phyloP scores from a whole-genome alignment of 2,797 vertebrate genomes.

The Poeciliopsis paucimaculata region DNA sequence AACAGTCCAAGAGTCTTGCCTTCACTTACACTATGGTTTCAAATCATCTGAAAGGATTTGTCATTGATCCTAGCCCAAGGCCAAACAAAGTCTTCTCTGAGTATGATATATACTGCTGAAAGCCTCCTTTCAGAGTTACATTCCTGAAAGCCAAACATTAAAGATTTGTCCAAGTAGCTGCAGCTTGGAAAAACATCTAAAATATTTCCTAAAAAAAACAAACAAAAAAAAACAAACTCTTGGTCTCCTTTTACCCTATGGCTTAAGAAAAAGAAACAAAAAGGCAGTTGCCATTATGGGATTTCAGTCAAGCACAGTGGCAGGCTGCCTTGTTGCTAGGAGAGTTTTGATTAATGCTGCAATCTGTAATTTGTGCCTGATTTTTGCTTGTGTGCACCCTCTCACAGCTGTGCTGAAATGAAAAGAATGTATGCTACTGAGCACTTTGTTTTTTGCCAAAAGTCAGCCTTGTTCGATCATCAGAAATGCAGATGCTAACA shows the following conservation, averaged over 20 bases:
- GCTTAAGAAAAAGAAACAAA: conserved; percentile 51
- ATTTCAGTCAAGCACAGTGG: conserved; percentile 46
- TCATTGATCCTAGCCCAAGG: conserved; percentile 56
- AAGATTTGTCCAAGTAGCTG: conserved; percentile 36
- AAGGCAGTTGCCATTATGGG: conserved; percentile 36
- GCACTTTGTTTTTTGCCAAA: conserved; percentile 3
- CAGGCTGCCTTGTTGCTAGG: conserved; percentile 58
- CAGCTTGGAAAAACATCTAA: conserved; percentile 31
- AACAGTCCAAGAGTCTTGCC: conserved; percentile 32
- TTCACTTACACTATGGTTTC: conserved; percentile 35
- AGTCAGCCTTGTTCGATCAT: conserved; percentile 23
- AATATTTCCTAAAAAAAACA: conserved; percentile 18
- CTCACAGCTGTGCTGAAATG: conserved; percentile 50
- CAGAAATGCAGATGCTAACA: conserved; percentile 12
- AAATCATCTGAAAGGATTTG: conserved; percentile 51
- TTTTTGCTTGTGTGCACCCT: conserved; percentile 50
- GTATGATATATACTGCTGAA: conserved; percentile 13
- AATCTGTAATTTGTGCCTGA: conserved; percentile 60
- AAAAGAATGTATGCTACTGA: conserved; percentile 12
- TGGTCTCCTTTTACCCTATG: conserved; percentile 20
- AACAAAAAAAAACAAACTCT: conserved; percentile 25
- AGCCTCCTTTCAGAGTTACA: conserved; percentile 16
- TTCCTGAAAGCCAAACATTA: conserved; percentile 30
- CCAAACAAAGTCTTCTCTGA: conserved; percentile 28
- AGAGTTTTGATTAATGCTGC: conserved; percentile 61